Base-by-base conservation (phyloP, 2,888 invertebrate species). In the Caenorhabditis zanzibari region DNA sequence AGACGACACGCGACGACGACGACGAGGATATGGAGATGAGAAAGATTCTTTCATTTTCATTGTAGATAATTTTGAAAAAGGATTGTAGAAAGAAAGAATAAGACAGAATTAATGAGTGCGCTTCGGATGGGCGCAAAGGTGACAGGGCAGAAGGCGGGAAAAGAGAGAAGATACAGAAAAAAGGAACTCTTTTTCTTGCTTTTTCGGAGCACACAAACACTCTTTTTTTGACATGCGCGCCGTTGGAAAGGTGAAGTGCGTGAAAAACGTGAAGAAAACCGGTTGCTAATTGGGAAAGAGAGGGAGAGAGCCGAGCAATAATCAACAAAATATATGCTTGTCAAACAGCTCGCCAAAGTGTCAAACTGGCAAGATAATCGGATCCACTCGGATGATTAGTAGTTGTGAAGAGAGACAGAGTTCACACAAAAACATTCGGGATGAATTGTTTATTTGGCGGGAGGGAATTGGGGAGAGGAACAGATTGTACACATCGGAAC, bases 301-400 rank as follows among this genome's bases (percentile, higher is more conserved):
- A 47, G 49, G 12, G 12, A n/a, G 38, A 63, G 26, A 47, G 38
- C n/a, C 26, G 74, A 75, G 74, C 74, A 75, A 75, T 75, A 75
- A 75, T 75, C 63, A 66, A 75, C 66, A 75, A 75, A 75, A 75
- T 66, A 75, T 58, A 68, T 68, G 63, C 74, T 75, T 75, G 75
- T 75, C 66, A 75, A 75, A 75, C 75, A 75, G 63, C 68, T 75
- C 47, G 24, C 22, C 64, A 12, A 41, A 63, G 66, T 76, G 75
- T 76, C 75, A 75, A 75, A 66, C 75, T 75, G 41, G 66, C 66
- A 66, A 49, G 68, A 76, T 76, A 58, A 66, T 66, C 75, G 56
- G 74, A 74, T 66, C 73, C 41, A 63, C 61, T 54, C 74, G 54
- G 49, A 6, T 35, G 59, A 59, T 59, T 32, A 59, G 38, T 44